Base-by-base conservation (phyloP, 2,888 invertebrate species). In the Trichacis sp. region DNA sequence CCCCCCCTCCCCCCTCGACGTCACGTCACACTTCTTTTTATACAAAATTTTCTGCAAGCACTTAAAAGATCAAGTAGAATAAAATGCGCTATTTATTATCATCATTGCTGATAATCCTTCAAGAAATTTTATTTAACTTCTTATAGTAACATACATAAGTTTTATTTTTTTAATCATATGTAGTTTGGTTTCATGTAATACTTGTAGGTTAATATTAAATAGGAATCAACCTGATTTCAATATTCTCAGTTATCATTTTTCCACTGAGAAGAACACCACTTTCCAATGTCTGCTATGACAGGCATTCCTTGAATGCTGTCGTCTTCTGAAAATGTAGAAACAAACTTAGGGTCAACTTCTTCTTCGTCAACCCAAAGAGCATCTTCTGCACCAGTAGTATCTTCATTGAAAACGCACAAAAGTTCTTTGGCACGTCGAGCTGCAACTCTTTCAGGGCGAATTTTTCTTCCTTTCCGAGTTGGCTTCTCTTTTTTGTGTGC, bases 231-330 rank as follows among this genome's bases (percentile, higher is more conserved):
- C 3, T 5, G 8, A 5, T 24, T 24, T 8, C 24, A 24, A 24
- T 8, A 24, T 24, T 24, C 24, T 24, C 24, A 24, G 24, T 3
- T 24, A 24, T 24, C 40, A 15, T 45, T 24, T 45, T 19, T 20
- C 45, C 45, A 45, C n/a, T 19, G n/a, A 4, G 45, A 45, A 43
- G 43, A 18, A 15, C 43, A 43, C 43, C 43, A 43, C 43, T n/a
- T 18, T 42, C 17, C 6, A 20, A 45, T 45, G 24, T 12, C 12
- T 42, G 8, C 3, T 18, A 45, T 17, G 12, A 45, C 45, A 4
- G 45, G 45, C 45, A 45, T 45, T 45, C 45, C 19, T 19, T 45
- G 19, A 1, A 17, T 5, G 11, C n/a, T 17, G 1, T 12, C 14
- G 24, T 24, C 24, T 15, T 43, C 43, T 9, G 43, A 9, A 43